Percentiles rank a stretch among this genome's conserved stretches.
Conservation (phyloP, 2,888 invertebrate genomes). For the Mimas tiliae region DNA sequence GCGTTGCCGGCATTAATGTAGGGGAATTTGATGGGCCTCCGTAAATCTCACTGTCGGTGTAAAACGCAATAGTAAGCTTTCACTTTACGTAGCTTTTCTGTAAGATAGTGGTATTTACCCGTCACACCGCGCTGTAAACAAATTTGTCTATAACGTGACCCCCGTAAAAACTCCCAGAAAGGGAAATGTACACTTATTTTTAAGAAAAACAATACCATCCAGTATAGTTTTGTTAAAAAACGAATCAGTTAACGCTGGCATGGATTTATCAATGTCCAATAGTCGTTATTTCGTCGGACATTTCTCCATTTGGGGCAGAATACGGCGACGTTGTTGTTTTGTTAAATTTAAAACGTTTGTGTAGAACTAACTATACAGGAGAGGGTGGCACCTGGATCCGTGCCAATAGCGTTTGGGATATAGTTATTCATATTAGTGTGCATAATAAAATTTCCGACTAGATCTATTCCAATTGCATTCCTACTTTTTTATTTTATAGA, state of each 20-base stretch:
- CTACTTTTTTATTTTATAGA: too few relatives aligned
- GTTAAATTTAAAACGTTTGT: conserved; percentile 30
- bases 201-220: neutral
- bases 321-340: conserved; percentile 36
- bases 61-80: too few relatives aligned
- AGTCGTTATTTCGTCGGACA: conserved; percentile 38
- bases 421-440: conserved; percentile 1
- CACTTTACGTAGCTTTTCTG: too few relatives aligned
- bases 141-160: too few relatives aligned
- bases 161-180: neutral
- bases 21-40: too few relatives aligned
- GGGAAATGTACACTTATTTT: neutral
- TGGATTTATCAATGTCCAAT: conserved; percentile 32
- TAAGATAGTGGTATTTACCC: too few relatives aligned
- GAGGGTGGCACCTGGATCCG: conserved; percentile 40
- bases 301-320: conserved; percentile 46
- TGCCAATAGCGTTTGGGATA: conserved; percentile 41
- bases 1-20: too few relatives aligned
- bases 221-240: conserved; percentile 18
- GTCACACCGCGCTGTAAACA: too few relatives aligned
- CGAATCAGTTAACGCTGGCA: conserved; percentile 23
- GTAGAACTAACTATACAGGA: neutral
- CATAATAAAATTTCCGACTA: neutral
- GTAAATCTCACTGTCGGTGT: too few relatives aligned
- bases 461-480: neutral